Percentiles rank a stretch among this genome's conserved stretches.
Conservation (phyloP, 2,888 invertebrate genomes). For the Mimumesa dahlbomi region DNA sequence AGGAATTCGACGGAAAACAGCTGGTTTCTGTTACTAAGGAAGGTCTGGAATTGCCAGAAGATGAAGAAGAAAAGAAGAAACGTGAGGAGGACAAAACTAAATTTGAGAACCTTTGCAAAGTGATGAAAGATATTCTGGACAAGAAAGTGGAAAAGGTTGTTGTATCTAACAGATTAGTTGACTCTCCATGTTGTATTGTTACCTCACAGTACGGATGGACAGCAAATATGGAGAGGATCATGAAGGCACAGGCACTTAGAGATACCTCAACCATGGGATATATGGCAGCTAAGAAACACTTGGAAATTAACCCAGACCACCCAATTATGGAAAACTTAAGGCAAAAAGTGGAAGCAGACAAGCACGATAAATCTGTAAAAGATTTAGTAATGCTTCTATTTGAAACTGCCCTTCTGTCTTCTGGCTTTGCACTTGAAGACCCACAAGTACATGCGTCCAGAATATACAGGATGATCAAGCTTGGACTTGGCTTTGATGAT, state of each 20-base stretch:
- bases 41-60: slow-evolving; percentile 97
- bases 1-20: slow-evolving; percentile 98
- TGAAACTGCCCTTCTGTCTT: slow-evolving; percentile 97
- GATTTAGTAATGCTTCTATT: slow-evolving; percentile 97
- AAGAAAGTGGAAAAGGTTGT: slow-evolving; percentile 99
- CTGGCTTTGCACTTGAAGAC: slow-evolving; percentile 97
- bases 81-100: slow-evolving; percentile 93
- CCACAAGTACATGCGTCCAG: slow-evolving; percentile 96
- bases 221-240: slow-evolving; percentile 99
- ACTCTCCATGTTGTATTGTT: slow-evolving; percentile 99
- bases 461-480: slow-evolving; percentile 99
- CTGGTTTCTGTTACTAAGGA: slow-evolving; percentile 99
- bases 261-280: slow-evolving; percentile 99
- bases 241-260: slow-evolving; percentile 99
- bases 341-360: slow-evolving; percentile 96
- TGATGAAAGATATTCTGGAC: slow-evolving; percentile 98
- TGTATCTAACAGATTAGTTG: slow-evolving; percentile 97
- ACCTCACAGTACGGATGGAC: slow-evolving; percentile 99
- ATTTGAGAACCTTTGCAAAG: slow-evolving; percentile 90
- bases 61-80: slow-evolving; percentile 98
- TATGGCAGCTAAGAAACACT: slow-evolving; percentile 99
- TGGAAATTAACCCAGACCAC: slow-evolving; percentile 98
- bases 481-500: slow-evolving; percentile 98
- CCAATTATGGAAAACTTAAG: slow-evolving; percentile 95
- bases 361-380: slow-evolving; percentile 99